Conservation (phyloP, 2,113 vertebrate species). For the Rousettus leschenaultii region DNA sequence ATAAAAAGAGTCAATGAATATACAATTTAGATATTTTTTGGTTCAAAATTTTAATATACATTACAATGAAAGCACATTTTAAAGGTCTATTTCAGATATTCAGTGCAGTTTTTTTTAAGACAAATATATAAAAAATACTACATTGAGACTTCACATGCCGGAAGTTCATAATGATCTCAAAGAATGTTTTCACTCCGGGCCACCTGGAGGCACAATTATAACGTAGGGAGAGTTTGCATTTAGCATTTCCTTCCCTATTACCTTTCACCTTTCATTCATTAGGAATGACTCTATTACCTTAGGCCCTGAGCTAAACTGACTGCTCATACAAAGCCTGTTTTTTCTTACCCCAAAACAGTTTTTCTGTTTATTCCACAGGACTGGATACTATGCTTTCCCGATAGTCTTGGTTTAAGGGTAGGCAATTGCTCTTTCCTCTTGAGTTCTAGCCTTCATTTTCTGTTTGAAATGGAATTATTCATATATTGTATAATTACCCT, state of each 20-base stretch:
- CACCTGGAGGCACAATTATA: conserved; percentile 17
- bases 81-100: not conserved
- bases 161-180: conserved; percentile 25
- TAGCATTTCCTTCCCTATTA: not conserved
- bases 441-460: not conserved
- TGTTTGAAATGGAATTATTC: not conserved
- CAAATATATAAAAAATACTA: not conserved
- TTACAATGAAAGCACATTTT: not conserved
- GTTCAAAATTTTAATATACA: not conserved
- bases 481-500: not conserved
- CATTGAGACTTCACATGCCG: not conserved
- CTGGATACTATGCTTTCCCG: not conserved
- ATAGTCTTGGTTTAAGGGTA: not conserved
- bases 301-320: too few species aligned
- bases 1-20: not conserved
- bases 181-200: conserved; percentile 2
- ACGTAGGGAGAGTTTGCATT: not conserved
- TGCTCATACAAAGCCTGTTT: not conserved
- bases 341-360: not conserved
- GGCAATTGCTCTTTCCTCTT: not conserved
- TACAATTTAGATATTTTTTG: not conserved
- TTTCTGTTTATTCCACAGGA: not conserved
- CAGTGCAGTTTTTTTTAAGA: not conserved
- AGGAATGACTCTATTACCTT: not conserved
- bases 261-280: not conserved